Conservation (phyloP, 2,888 invertebrate species). For the Acheta domesticus region DNA sequence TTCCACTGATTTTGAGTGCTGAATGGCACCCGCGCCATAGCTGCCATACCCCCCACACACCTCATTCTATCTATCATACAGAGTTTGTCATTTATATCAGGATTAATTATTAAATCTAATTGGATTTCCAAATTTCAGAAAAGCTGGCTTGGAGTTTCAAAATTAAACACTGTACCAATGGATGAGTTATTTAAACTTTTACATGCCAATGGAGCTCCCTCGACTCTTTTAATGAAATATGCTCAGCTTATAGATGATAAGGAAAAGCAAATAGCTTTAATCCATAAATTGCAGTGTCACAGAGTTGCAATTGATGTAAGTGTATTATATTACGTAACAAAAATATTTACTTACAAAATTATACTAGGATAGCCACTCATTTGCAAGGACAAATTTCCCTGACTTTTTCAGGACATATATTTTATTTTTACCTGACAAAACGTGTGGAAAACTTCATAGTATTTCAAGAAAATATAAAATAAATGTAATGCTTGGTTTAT, state of each 20-base stretch:
- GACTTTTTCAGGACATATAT: no score
- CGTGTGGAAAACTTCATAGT: no score
- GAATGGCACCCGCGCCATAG: no score
- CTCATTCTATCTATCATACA: no score
- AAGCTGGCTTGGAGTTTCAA: conserved; percentile 51
- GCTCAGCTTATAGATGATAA: conserved; percentile 54
- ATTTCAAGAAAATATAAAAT: no score
- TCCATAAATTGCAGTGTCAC: conserved; percentile 63
- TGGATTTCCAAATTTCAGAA: conserved; percentile 11
- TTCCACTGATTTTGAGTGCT: no score
- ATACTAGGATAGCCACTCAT: no score
- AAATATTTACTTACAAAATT: no score
- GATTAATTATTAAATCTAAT: neutral
- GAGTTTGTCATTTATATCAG: neutral
- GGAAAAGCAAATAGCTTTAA: conserved; percentile 59
- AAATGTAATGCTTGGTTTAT: no score
- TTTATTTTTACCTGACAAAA: no score
- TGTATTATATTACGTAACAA: conserved; percentile 31
- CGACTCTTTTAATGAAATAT: conserved; percentile 53
- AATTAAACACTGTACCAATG: conserved; percentile 48
- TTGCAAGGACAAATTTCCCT: no score
- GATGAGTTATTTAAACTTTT: conserved; percentile 51
- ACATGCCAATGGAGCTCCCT: conserved; percentile 47
- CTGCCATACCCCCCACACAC: no score
- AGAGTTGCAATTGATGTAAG: conserved; percentile 61